Percentiles rank a stretch among this genome's conserved stretches.
These are phyloP conservation scores for Cephalopachus bancanus DNA, from an alignment of 2,797 vertebrate species.

Conservation along the genomic window DNA sequence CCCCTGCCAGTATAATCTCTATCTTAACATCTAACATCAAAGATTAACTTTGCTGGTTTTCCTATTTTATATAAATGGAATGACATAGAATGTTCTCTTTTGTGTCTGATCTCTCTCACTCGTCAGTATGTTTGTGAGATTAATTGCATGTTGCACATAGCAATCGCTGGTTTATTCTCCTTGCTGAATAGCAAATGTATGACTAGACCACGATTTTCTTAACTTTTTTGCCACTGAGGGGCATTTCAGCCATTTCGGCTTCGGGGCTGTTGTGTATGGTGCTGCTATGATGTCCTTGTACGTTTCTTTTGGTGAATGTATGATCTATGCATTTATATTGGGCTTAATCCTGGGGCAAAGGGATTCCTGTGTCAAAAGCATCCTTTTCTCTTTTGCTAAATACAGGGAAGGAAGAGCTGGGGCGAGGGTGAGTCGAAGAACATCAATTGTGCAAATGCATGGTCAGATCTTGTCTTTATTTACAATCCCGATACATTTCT, in stretches of 20 bases:
- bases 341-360: too few relatives aligned
- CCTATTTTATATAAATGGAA: not conserved
- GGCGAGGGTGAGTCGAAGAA: not conserved
- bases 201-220: not conserved
- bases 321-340: not conserved
- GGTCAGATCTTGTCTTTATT: not conserved
- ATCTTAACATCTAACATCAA: not conserved
- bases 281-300: not conserved
- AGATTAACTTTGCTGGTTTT: not conserved
- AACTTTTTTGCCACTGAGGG: too few relatives aligned
- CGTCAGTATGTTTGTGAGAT: not conserved
- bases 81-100: not conserved
- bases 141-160: rapidly evolving
- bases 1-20: not conserved
- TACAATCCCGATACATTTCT: not conserved
- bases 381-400: not conserved
- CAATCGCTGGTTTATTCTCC: not conserved
- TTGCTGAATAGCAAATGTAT: not conserved
- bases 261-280: rapidly evolving
- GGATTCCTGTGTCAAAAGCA: not conserved
- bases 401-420: not conserved
- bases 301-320: not conserved
- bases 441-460: too few relatives aligned
- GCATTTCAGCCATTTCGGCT: not conserved
- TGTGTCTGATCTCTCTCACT: not conserved